These are phyloP conservation scores for Anastatus disparis DNA, from an alignment of 1,140 invertebrate species.

Conservation along the genomic window DNA sequence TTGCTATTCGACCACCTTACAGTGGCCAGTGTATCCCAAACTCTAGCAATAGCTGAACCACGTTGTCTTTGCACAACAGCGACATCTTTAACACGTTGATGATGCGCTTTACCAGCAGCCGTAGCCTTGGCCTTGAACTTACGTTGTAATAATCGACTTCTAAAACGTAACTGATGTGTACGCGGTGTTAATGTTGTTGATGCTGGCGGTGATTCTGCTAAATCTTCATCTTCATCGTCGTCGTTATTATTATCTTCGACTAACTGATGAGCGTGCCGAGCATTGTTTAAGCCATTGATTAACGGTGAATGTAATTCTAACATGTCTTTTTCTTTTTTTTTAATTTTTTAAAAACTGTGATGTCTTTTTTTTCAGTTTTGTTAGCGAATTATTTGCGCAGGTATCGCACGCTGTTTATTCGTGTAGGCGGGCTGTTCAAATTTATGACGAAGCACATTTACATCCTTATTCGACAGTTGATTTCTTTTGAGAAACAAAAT, in stretches of 20 bases:
- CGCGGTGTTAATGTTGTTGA: neutral
- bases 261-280: neutral
- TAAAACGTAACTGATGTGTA: neutral
- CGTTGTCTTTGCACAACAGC: slow-evolving; percentile 37
- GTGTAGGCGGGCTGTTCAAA: too few species aligned
- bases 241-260: neutral
- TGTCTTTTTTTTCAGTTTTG: too few species aligned
- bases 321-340: slow-evolving; percentile 9
- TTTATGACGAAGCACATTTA: too few species aligned
- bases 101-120: slow-evolving; percentile 37
- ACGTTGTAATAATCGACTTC: slow-evolving; percentile 24
- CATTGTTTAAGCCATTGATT: neutral
- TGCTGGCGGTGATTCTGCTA: neutral
- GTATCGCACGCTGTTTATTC: too few species aligned
- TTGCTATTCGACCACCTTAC: slow-evolving; percentile 45
- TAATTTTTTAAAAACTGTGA: too few species aligned
- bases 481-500: too few species aligned
- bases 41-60: slow-evolving; percentile 49
- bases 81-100: slow-evolving; percentile 33
- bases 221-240: slow-evolving; percentile 2
- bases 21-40: slow-evolving; percentile 54
- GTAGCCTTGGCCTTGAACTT: slow-evolving; percentile 39
- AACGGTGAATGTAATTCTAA: slow-evolving; percentile 30
- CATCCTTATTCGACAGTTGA: too few species aligned
- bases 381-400: too few species aligned